These are phyloP conservation scores for Rhizoglyphus robini DNA, from an alignment of 1,140 invertebrate genomes.

Conservation along the genomic window DNA sequence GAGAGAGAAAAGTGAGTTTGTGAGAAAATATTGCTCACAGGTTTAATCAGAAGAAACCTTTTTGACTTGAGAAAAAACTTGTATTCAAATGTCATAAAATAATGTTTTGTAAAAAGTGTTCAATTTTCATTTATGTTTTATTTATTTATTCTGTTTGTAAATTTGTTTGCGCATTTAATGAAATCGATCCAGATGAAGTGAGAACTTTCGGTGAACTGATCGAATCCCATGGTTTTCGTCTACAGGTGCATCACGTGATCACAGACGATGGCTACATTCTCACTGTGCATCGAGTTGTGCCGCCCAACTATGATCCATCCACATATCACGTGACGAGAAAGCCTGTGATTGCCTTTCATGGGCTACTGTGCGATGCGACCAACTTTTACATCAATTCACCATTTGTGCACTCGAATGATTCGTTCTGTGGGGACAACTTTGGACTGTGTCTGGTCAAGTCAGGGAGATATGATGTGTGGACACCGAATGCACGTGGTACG, in stretches of 20 bases:
- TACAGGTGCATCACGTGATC: not conserved
- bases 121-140: no score
- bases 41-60: no score
- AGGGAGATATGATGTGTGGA: constrained; percentile 28
- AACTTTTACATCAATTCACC: not conserved
- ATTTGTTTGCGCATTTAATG: no score
- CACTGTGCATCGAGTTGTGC: not conserved
- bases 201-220: not conserved
- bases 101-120: no score
- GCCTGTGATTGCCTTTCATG: not conserved
- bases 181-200: not conserved
- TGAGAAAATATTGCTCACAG: no score
- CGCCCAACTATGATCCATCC: not conserved
- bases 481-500: not conserved
- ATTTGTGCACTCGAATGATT: not conserved
- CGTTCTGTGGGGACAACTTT: not conserved
- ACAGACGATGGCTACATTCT: not conserved
- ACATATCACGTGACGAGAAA: not conserved
- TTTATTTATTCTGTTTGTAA: no score
- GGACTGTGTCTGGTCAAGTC: not conserved
- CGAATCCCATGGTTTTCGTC: not conserved
- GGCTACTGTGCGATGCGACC: not conserved
- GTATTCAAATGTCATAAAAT: no score
- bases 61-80: no score
- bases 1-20: no score